Conservation (phyloP, 2,888 invertebrate genomes). For the Ornithoptera alexandrae region DNA sequence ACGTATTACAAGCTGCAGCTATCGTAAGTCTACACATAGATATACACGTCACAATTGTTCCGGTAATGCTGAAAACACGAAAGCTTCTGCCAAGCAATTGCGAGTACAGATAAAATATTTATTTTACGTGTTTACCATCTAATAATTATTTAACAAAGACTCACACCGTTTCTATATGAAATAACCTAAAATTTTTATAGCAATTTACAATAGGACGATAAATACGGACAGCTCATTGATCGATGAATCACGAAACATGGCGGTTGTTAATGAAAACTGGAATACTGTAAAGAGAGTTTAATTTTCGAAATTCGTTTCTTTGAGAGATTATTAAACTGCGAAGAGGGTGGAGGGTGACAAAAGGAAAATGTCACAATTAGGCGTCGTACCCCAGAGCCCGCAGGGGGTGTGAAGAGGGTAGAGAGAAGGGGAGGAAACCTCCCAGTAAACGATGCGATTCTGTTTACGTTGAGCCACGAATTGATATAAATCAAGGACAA, state of each 20-base stretch:
- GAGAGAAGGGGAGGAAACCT: constrained; percentile 34
- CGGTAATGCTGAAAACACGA: not conserved
- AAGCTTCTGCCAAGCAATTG: too few relatives aligned
- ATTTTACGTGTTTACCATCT: too few relatives aligned
- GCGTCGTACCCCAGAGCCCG: constrained; percentile 39
- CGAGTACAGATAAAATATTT: too few relatives aligned
- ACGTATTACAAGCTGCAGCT: constrained; percentile 39
- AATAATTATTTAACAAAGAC: too few relatives aligned
- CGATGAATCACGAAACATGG: constrained; percentile 20
- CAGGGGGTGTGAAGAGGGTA: constrained; percentile 35
- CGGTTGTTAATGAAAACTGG: constrained; percentile 36
- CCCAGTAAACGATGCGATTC: constrained; percentile 46
- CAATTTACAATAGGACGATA: not conserved
- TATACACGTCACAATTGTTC: constrained; percentile 3
- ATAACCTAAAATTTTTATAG: too few relatives aligned
- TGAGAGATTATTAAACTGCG: constrained; percentile 63
- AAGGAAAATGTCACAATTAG: constrained; percentile 71
- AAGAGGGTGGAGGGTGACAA: constrained; percentile 43
- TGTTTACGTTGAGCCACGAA: constrained; percentile 65
- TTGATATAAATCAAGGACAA: constrained; percentile 53
- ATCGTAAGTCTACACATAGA: constrained; percentile 34
- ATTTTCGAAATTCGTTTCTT: constrained; percentile 55
- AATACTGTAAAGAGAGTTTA: constrained; percentile 44
- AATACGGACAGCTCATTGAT: constrained; percentile 11
- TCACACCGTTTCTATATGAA: too few relatives aligned